A percentile compares a stretch with the other conserved stretches of the same genome.
These are phyloP conservation scores for Adineta ricciae DNA, from an alignment of 2,888 invertebrate species.

Conservation along the genomic window DNA sequence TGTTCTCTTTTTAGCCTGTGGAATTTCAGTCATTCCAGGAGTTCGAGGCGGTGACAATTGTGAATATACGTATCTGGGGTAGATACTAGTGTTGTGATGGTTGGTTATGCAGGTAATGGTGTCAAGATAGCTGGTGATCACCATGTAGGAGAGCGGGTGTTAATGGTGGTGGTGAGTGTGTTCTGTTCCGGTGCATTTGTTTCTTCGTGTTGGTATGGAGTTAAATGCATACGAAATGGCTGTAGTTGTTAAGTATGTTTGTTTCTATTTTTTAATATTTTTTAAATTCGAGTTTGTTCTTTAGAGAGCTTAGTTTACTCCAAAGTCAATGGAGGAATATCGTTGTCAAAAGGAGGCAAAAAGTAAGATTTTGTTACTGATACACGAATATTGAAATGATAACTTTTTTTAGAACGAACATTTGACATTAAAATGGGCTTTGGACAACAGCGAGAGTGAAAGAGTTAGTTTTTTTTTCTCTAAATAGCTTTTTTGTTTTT, in stretches of 20 bases:
- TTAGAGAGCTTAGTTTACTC: not conserved
- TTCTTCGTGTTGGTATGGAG: not conserved
- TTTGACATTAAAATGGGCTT: not conserved
- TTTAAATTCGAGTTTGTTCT: not conserved
- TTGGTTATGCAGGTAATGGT: not conserved
- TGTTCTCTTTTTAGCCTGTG: not conserved
- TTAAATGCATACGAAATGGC: not conserved
- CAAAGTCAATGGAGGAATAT: not conserved
- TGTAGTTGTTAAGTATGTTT: not conserved
- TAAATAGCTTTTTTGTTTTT: too few species aligned
- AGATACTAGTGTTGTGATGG: not conserved
- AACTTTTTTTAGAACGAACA: not conserved
- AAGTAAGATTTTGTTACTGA: not conserved
- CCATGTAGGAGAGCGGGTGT: not conserved
- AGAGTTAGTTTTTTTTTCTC: too few species aligned
- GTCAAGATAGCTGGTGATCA: not conserved
- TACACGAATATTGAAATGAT: too few species aligned
- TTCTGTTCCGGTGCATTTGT: not conserved
- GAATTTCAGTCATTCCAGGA: not conserved
- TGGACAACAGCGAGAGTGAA: too few species aligned
- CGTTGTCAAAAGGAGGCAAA: not conserved
- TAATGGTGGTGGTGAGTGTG: not conserved
- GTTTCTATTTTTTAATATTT: too few species aligned
- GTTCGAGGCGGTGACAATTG: not conserved
- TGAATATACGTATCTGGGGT: too few species aligned